Evolutionary conservation across 2,113 vertebrate species (phyloP).

Genomic region (Aramus guarauna): DNA sequence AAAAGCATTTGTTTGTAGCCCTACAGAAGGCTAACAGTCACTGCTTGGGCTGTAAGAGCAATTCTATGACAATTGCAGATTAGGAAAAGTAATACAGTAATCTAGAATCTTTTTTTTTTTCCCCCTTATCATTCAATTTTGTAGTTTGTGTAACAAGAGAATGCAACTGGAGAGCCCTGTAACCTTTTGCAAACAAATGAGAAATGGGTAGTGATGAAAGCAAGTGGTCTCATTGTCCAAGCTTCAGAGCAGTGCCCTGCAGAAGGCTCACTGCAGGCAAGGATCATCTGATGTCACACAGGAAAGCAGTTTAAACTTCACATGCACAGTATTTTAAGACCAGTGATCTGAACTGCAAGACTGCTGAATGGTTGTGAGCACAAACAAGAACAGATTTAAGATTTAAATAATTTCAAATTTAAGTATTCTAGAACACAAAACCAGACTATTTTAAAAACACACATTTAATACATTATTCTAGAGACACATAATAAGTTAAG

Average conservation of each 20-base stretch:
- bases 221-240: fast-evolving
- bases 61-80: neutral
- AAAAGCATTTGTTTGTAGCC: neutral
- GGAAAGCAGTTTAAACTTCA: neutral
- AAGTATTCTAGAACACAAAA: neutral
- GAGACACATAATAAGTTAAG: neutral
- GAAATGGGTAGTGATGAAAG: neutral
- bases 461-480: neutral
- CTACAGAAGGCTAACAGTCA: neutral
- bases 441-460: fast-evolving
- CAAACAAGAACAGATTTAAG: neutral
- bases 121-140: neutral
- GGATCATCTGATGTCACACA: neutral
- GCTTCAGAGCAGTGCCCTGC: neutral
- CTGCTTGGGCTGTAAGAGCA: neutral
- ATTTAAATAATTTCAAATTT: neutral
- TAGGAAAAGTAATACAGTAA: neutral
- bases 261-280: neutral
- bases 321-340: neutral
- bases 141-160: neutral
- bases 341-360: neutral
- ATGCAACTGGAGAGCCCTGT: neutral
- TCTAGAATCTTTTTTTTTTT: neutral
- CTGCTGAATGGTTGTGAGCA: neutral
- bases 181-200: neutral